Percentiles rank a stretch among this genome's conserved stretches.
Evolutionary conservation across 2,888 invertebrate genomes (phyloP).

Genomic region (Dryocosmus kuriphilus): DNA sequence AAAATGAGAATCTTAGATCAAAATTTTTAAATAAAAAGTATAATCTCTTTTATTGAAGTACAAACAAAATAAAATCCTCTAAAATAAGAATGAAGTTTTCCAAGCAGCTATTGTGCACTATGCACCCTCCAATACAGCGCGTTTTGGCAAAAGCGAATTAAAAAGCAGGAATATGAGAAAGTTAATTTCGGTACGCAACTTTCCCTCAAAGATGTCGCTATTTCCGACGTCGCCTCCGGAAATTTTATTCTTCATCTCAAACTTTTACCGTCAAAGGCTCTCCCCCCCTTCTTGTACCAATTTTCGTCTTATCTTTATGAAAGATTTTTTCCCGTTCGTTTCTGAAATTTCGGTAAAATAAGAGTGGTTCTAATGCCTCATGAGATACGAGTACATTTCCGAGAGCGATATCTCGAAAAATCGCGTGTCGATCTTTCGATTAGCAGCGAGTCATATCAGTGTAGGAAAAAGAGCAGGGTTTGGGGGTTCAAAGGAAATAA

Average conservation of each 20-base stretch:
- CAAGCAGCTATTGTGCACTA: not conserved
- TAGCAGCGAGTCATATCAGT: slow-evolving; percentile 25
- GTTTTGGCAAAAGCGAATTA: not conserved
- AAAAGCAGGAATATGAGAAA: not conserved
- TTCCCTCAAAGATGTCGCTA: not conserved
- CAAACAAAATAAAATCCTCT: not conserved
- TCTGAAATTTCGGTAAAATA: not conserved
- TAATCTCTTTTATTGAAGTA: not conserved
- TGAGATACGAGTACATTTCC: slow-evolving; percentile 7
- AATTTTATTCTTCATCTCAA: not conserved
- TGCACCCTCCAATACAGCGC: not conserved
- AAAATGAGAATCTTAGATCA: too few relatives aligned
- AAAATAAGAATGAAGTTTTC: not conserved
- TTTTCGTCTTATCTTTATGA: slow-evolving; percentile 29
- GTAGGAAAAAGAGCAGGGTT: not conserved
- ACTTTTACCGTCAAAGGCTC: not conserved
- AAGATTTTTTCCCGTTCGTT: not conserved
- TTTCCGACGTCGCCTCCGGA: not conserved
- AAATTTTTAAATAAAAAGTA: too few relatives aligned
- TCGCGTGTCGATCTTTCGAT: slow-evolving; percentile 26
- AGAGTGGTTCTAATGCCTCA: slow-evolving; percentile 4
- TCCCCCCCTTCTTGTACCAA: not conserved
- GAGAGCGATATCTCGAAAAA: slow-evolving; percentile 23
- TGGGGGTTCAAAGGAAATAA: not conserved
- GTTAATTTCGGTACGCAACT: not conserved